Percentiles rank a stretch among this genome's conserved stretches.
Conservation (phyloP, 2,888 invertebrate species). For the Cistogaster globosa region DNA sequence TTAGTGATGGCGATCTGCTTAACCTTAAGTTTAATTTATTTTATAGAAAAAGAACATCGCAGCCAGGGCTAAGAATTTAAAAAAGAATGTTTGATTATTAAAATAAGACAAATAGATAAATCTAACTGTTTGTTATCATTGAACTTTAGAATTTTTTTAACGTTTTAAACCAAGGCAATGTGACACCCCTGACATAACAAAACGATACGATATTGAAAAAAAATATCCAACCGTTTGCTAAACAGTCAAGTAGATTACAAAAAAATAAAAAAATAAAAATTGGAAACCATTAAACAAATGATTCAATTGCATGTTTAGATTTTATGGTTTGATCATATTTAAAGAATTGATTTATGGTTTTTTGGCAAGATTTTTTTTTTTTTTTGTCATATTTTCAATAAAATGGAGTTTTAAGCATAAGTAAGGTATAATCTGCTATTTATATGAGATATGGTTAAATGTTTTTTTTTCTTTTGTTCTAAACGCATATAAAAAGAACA, state of each 20-base stretch:
- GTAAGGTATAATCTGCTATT: conserved; percentile 46
- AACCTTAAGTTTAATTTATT: conserved; percentile 53
- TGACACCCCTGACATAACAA: conserved; percentile 38
- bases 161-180: conserved; percentile 24
- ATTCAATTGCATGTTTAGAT: conserved; percentile 60
- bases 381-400: conserved; percentile 30
- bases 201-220: conserved; percentile 7
- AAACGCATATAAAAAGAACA: conserved; percentile 39
- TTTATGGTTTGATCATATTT: conserved; percentile 38
- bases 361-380: conserved; percentile 42
- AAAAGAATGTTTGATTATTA: conserved; percentile 20
- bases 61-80: conserved; percentile 42
- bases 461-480: not conserved
- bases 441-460: not conserved
- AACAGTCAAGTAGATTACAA: conserved; percentile 21
- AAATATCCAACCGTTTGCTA: conserved; percentile 50
- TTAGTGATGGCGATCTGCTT: conserved; percentile 63
- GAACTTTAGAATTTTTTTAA: conserved; percentile 43
- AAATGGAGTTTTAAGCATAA: conserved; percentile 30
- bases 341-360: conserved; percentile 68
- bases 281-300: conserved; percentile 47
- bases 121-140: conserved; percentile 64
- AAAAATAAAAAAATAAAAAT: not conserved
- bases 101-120: conserved; percentile 25
- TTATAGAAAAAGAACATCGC: conserved; percentile 51